Percentiles rank a stretch among this genome's conserved stretches.
These are phyloP conservation scores for Norana najaformis DNA, from an alignment of 2,888 invertebrate genomes.

Conservation along the genomic window DNA sequence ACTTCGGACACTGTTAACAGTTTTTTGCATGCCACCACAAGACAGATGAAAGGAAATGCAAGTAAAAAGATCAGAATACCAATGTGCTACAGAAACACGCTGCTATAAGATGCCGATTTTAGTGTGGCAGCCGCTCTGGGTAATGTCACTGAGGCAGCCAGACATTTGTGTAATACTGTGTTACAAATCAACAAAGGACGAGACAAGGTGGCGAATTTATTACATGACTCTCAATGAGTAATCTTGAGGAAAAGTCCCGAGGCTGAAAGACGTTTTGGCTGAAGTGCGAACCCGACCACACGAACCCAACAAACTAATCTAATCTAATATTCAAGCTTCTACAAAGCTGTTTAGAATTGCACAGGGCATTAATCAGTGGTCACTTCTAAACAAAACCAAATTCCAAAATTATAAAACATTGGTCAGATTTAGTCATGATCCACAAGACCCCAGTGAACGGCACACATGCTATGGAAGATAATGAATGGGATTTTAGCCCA, in stretches of 20 bases:
- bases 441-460: background rate
- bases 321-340: background rate
- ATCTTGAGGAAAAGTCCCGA: background rate
- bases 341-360: background rate
- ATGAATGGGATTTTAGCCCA: background rate
- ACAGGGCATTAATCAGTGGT: background rate
- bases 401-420: background rate
- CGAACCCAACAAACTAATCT: background rate
- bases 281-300: background rate
- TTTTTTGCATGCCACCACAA: no score
- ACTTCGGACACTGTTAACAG: no score
- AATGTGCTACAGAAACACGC: background rate
- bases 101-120: background rate
- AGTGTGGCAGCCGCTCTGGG: background rate
- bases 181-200: background rate
- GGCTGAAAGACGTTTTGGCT: background rate
- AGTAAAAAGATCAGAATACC: no score
- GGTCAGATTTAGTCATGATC: background rate
- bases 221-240: background rate
- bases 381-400: background rate
- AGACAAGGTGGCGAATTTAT: background rate
- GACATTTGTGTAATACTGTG: background rate
- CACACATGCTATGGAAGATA: background rate
- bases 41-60: no score
- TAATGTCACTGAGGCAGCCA: background rate